phyloP scores from a whole-genome alignment of 35 echinoderm and acorn worm genomes.

The Strongylocentrotus purpuratus region DNA sequence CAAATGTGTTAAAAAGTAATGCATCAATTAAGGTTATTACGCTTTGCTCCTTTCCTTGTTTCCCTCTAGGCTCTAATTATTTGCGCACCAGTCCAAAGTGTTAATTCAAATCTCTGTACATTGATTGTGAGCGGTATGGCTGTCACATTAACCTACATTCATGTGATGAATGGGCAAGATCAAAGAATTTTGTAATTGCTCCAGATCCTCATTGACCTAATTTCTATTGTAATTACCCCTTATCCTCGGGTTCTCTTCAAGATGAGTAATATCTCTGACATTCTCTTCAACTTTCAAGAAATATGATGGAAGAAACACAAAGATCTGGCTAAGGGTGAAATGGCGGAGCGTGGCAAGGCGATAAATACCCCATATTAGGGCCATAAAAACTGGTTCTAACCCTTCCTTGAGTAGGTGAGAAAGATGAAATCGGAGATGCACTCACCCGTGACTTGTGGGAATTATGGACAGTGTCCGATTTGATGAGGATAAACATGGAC shows the following conservation, averaged over 20 bases:
- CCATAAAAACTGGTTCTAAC: neutral
- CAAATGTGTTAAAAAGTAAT: neutral
- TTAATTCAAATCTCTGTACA: slow-evolving; percentile 5
- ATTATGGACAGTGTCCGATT: slow-evolving; percentile 24
- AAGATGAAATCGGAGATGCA: neutral
- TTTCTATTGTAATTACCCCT: neutral
- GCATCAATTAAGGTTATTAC: neutral
- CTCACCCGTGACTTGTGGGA: slow-evolving; percentile 29
- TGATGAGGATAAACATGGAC: neutral
- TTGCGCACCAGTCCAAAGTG: neutral
- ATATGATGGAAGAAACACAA: neutral
- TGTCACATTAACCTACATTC: neutral
- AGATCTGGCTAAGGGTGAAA: neutral
- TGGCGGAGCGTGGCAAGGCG: neutral
- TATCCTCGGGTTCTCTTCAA: neutral
- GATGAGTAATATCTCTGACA: neutral
- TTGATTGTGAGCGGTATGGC: neutral
- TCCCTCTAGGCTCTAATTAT: neutral
- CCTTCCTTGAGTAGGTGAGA: neutral
- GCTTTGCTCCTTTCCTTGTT: neutral
- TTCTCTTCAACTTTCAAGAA: neutral
- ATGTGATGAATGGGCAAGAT: neutral
- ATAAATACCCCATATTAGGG: neutral
- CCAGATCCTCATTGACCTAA: neutral
- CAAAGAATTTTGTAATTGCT: neutral